These are phyloP conservation scores for Coilia nasus DNA, from an alignment of 2,797 vertebrate genomes.

Conservation along the genomic window DNA sequence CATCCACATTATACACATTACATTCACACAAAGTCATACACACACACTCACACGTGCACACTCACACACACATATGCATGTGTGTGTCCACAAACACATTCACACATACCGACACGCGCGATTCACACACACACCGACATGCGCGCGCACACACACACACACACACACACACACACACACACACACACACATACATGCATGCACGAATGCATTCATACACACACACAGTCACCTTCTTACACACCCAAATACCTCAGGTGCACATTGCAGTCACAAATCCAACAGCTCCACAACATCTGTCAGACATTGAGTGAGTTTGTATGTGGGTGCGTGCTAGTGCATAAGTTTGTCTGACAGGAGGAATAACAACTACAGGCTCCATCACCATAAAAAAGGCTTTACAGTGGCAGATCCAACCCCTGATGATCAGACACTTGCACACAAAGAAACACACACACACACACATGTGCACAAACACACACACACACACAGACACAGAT, in stretches of 20 bases:
- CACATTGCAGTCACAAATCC: not conserved
- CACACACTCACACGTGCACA: too few relatives aligned
- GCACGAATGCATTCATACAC: not conserved
- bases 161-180: not conserved
- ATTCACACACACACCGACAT: too few relatives aligned
- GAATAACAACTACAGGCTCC: conserved; percentile 16
- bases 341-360: not conserved
- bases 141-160: not conserved
- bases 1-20: too few relatives aligned
- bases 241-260: conserved; percentile 26
- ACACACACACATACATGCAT: not conserved
- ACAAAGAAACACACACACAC: not conserved
- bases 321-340: conserved; percentile 12
- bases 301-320: not conserved
- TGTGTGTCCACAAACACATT: too few relatives aligned
- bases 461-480: not conserved
- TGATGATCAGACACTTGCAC: not conserved
- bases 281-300: not conserved
- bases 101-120: not conserved
- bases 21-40: too few relatives aligned
- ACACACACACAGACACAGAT: too few relatives aligned
- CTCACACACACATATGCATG: too few relatives aligned
- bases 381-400: conserved; percentile 22
- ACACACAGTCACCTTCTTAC: conserved; percentile 3
- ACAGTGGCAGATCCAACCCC: conserved; percentile 12